Base-by-base conservation (phyloP, 2,888 invertebrate species). In the Subacronicta megacephala region DNA sequence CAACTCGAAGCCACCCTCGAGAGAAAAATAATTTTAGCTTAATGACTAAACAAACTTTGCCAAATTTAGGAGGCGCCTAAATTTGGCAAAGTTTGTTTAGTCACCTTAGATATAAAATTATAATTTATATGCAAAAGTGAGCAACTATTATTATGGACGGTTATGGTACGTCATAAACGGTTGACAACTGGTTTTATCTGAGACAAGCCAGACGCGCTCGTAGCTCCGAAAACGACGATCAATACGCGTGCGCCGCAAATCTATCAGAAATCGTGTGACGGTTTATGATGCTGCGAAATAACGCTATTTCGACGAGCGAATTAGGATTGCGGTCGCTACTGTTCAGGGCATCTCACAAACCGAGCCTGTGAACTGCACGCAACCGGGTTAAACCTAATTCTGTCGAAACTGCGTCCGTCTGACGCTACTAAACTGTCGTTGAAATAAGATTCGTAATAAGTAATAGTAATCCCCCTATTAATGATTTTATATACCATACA, bases 271-370 rank as follows among this genome's bases (percentile, higher is more conserved):
- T 80, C 73, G 70, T 57, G 64, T 77, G 77, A 80, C 75, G 72
- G 75, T 79, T 79, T 83, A 81, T 85, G 78, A 82, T 69, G 77
- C 64, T 72, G 66, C 74, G 63, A 82, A 82, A 82, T 80, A 80
- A 80, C 59, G 69, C 71, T 70, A 79, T 81, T 72, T 63, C 67
- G 67, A 67, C 62, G 64, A 64, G 73, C 56, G 60, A 70, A 77
- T 72, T 73, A 76, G 71, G 58, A 62, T 72, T 76, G 77, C 63
- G 62, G 71, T 68, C 29, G 16, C 42, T 56, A 55, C 61, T 55
- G 62, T 62, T 60, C 56, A 64, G 63, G 44, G 63, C 65, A 68
- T 72, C 64, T 65, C 68, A 49, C 67, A 55, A 61, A 67, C 54
- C 54, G 17, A 46, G 44, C 46, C 51, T 61, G 57, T 68, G 45